Conservation (phyloP, 2,797 vertebrate genomes). For the Rallus crepitans region DNA sequence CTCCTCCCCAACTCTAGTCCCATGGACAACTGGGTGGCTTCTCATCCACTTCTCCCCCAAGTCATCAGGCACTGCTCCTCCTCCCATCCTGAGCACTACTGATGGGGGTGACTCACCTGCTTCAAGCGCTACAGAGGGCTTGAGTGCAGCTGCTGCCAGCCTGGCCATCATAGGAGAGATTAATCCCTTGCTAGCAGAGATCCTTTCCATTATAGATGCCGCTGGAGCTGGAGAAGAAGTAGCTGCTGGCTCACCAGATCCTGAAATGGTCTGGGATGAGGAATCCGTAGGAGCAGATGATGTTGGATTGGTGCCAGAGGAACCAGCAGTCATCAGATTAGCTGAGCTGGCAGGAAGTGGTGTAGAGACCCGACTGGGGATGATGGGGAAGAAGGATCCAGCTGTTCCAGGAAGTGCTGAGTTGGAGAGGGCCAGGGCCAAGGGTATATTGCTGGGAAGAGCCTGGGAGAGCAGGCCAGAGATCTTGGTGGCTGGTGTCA, state of each 20-base stretch:
- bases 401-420: constrained; percentile 80
- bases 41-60: neutral
- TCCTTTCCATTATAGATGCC: constrained; percentile 96
- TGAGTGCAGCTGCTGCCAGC: constrained; percentile 95
- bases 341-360: constrained; percentile 86
- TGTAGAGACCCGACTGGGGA: constrained; percentile 87
- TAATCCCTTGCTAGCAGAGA: constrained; percentile 96
- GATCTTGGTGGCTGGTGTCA: constrained; percentile 87
- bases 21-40: neutral
- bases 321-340: constrained; percentile 83
- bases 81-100: neutral
- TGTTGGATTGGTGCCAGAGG: constrained; percentile 78
- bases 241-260: constrained; percentile 78
- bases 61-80: neutral
- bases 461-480: constrained; percentile 91
- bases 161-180: constrained; percentile 99
- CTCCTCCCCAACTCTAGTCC: neutral
- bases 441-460: constrained; percentile 92
- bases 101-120: constrained; percentile 83
- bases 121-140: constrained; percentile 87
- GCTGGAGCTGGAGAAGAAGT: constrained; percentile 86
- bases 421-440: constrained; percentile 91
- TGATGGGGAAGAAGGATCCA: constrained; percentile 90
- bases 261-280: constrained; percentile 84
- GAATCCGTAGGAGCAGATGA: constrained; percentile 84